These are phyloP conservation scores for Pogonocichla stellata DNA, from an alignment of 2,113 vertebrate species.

Conservation along the genomic window DNA sequence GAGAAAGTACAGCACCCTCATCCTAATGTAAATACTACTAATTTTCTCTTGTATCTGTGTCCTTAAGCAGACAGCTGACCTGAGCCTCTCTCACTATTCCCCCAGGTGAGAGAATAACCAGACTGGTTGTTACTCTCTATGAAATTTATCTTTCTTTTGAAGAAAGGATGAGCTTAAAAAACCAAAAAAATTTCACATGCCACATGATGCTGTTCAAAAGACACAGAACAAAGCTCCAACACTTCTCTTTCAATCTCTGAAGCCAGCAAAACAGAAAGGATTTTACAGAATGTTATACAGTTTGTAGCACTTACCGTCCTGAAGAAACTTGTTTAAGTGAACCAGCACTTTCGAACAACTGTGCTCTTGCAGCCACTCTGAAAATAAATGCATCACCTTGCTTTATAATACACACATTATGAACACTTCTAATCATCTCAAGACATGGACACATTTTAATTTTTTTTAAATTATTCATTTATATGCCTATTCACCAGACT, in stretches of 20 bases:
- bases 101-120: not conserved
- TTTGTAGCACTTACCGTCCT: conserved; percentile 78
- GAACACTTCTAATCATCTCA: not conserved
- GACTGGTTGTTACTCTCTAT: not conserved
- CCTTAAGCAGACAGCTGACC: not conserved
- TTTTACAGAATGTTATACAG: not conserved
- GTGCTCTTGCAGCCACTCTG: conserved; percentile 85
- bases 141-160: not conserved
- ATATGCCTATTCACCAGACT: not conserved
- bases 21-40: not conserved
- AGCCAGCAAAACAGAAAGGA: not conserved
- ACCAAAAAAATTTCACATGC: not conserved
- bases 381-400: conserved; percentile 34
- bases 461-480: not conserved
- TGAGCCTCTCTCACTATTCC: not conserved
- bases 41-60: not conserved
- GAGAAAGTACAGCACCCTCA: not conserved
- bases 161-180: not conserved
- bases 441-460: not conserved
- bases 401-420: not conserved
- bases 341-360: conserved; percentile 87
- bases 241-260: not conserved
- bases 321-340: conserved; percentile 78
- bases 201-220: not conserved
- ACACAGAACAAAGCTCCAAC: not conserved